These are phyloP conservation scores for Macrobrachium rosenbergii DNA, from an alignment of 1,140 invertebrate species.

Conservation along the genomic window DNA sequence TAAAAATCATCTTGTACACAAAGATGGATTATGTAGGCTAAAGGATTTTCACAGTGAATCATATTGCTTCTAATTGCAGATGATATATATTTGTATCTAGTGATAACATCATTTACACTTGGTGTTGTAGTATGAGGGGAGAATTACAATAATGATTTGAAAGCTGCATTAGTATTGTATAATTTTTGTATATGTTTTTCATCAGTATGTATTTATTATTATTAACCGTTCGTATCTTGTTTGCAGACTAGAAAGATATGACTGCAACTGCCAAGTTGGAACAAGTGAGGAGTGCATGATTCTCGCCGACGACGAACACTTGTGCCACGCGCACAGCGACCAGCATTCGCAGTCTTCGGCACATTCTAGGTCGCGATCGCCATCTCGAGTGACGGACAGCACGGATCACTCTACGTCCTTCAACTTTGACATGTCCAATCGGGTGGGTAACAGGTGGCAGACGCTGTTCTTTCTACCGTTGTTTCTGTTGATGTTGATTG, in stretches of 20 bases:
- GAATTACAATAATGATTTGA: no score
- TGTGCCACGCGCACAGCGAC: background rate
- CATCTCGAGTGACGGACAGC: slow-evolving; percentile 85
- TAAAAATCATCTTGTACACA: no score
- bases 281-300: slow-evolving; percentile 50
- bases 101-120: no score
- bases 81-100: no score
- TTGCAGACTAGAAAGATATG: slow-evolving; percentile 34
- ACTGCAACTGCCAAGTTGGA: slow-evolving; percentile 68
- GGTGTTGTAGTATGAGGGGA: no score
- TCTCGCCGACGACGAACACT: slow-evolving; percentile 50
- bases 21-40: no score
- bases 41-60: no score
- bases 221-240: background rate
- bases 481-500: background rate
- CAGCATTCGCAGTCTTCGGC: slow-evolving; percentile 15
- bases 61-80: no score
- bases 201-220: no score
- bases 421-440: slow-evolving; percentile 92
- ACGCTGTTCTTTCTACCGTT: no score
- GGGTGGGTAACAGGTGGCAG: slow-evolving; percentile 73
- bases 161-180: no score
- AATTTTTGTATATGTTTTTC: no score
- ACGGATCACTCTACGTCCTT: slow-evolving; percentile 79
- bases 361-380: slow-evolving; percentile 33